Evolutionary conservation across 2,797 vertebrate genomes (phyloP).

Genomic region (Sebastes trivittatus): DNA sequence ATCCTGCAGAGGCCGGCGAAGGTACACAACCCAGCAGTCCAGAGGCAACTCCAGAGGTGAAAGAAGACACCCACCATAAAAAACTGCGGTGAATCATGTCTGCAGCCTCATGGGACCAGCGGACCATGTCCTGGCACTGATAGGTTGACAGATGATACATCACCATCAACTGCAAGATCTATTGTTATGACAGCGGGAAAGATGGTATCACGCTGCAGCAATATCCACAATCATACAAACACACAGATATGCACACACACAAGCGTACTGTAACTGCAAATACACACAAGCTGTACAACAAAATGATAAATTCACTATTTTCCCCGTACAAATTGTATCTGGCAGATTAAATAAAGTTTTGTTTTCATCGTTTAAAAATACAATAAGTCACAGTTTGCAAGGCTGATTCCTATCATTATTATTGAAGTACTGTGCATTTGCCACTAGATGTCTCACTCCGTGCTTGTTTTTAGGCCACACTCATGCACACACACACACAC

Average conservation of each 20-base stretch:
- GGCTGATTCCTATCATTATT: constrained; percentile 16
- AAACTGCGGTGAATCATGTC: constrained; percentile 49
- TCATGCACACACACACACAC: background rate
- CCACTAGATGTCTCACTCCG: constrained; percentile 75
- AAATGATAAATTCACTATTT: constrained; percentile 8
- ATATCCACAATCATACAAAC: constrained; percentile 68
- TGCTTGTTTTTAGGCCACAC: constrained; percentile 41
- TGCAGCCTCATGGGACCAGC: constrained; percentile 57
- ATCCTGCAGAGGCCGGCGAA: constrained; percentile 2
- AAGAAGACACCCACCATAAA: constrained; percentile 48
- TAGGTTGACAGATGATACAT: constrained; percentile 73
- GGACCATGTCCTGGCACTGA: constrained; percentile 61
- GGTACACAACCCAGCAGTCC: constrained; percentile 22
- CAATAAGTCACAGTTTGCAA: constrained; percentile 18
- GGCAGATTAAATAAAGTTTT: constrained; percentile 26
- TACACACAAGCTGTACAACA: constrained; percentile 14
- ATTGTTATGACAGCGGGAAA: constrained; percentile 75
- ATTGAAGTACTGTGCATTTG: constrained; percentile 30
- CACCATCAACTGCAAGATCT: constrained; percentile 67
- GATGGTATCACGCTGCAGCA: constrained; percentile 61
- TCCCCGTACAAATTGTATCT: constrained; percentile 18
- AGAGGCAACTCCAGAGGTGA: constrained; percentile 41
- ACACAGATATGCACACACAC: background rate
- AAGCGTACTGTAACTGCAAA: constrained; percentile 11
- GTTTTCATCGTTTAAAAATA: constrained; percentile 20